phyloP scores from a whole-genome alignment of 1,140 invertebrate species.

The Bradysia coprophila region DNA sequence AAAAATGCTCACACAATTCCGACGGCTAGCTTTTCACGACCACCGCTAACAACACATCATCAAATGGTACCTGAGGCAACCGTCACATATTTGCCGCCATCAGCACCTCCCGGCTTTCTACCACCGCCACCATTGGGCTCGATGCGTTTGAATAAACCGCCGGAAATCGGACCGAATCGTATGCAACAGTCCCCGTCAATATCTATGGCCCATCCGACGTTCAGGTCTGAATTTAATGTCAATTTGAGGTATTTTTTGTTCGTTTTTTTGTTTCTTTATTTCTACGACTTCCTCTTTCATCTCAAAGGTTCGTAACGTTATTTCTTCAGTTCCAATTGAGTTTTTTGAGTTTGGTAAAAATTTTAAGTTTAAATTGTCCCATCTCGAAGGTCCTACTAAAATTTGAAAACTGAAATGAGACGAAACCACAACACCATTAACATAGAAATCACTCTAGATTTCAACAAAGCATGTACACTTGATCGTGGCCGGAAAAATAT shows the following conservation, averaged over 20 bases:
- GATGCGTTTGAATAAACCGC: constrained; percentile 30
- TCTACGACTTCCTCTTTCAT: constrained; percentile 7
- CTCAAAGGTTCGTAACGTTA: too few relatives aligned
- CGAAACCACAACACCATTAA: too few relatives aligned
- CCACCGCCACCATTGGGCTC: constrained; percentile 45
- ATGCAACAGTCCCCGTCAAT: constrained; percentile 20
- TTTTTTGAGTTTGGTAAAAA: not conserved
- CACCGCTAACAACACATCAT: constrained; percentile 20
- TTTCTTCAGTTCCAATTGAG: not conserved
- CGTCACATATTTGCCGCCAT: constrained; percentile 26
- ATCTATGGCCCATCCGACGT: constrained; percentile 54
- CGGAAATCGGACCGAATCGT: constrained; percentile 30
- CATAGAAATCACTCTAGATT: too few relatives aligned
- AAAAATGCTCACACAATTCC: not conserved
- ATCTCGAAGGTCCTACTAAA: too few relatives aligned
- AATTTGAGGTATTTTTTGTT: constrained; percentile 37
- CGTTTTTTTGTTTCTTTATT: constrained; percentile 18
- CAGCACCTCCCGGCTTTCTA: constrained; percentile 43
- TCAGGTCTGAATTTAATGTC: constrained; percentile 56
- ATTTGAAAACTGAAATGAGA: too few relatives aligned
- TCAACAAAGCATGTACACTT: too few relatives aligned
- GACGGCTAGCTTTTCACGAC: constrained; percentile 11
- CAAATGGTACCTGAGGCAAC: constrained; percentile 19
- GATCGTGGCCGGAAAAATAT: too few relatives aligned
- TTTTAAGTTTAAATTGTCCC: constrained; percentile 3